A percentile compares a stretch with the other conserved stretches of the same genome.
Conservation (phyloP, 2,888 invertebrate genomes). For the Drosophila limbata region DNA sequence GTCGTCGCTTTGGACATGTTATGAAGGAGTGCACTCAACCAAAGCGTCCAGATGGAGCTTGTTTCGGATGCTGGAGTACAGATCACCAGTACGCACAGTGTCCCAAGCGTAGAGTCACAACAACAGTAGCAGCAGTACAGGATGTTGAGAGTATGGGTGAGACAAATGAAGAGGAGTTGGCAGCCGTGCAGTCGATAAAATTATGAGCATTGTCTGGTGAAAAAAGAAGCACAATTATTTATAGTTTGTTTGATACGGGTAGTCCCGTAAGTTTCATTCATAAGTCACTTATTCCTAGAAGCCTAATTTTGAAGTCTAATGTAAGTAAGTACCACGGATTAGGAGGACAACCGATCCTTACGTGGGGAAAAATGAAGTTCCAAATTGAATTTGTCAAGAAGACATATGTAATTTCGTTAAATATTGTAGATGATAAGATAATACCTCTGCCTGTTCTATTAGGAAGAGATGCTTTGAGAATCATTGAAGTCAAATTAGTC, state of each 20-base stretch:
- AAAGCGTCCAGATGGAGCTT: background rate
- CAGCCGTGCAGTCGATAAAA: background rate
- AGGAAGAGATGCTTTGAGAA: no score
- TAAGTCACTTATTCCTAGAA: no score
- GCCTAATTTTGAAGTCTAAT: no score
- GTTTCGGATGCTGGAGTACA: background rate
- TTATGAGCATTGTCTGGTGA: slow-evolving; percentile 1
- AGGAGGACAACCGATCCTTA: background rate
- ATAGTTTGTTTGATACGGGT: no score
- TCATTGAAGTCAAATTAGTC: no score
- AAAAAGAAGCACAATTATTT: background rate
- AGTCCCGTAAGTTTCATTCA: no score
- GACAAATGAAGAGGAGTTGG: background rate
- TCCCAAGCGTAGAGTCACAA: background rate
- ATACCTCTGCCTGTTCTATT: no score
- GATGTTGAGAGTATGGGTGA: background rate
- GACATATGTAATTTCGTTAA: background rate
- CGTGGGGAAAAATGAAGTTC: background rate
- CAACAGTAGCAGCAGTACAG: background rate
- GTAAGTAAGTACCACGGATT: no score
- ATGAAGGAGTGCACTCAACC: background rate
- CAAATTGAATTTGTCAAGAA: slow-evolving; percentile 1
- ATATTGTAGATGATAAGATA: no score
- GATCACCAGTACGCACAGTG: background rate
- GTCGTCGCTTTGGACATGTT: background rate